Evolutionary conservation across 2,888 invertebrate genomes (phyloP), one percentile per base, ranked within the genome.

Genomic region (Amphipoea oculea): DNA sequence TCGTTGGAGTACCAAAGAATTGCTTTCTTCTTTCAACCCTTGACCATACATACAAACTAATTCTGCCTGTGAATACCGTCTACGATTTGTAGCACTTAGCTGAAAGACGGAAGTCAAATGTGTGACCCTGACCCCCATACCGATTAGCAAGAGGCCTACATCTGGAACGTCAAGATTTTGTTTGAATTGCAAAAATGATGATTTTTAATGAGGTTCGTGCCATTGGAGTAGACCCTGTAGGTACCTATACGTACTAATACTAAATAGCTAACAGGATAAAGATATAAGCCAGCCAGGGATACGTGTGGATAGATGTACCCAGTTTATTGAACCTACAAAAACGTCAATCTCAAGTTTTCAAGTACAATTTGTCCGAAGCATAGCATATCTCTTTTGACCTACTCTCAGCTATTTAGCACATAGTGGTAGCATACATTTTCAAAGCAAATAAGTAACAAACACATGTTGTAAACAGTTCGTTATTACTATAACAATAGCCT

Each of bases 301-400:
- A n/a, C n/a, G n/a, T n/a, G n/a, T 42, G 29, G 29, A 29, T 29
- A 29, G 54, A 17, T 17, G 5, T 68, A n/a, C 20, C 20, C 7
- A 71, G 40, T 51, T 40, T 40, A 51, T n/a, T 6, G 29, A n/a
- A n/a, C n/a, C n/a, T 36, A n/a, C 2, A 14, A 70, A 51, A 72
- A 51, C 36, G 40, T 68, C 12, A 20, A 36, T 57, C n/a, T 40
- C 14, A 48, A n/a, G 2, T 17, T 29, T 23, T 57, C n/a, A 62
- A 60, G 68, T 65, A 60, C 40, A 73, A 48, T 57, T 36, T 12
- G 48, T 71, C 45, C 40, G 40, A 71, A 81, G 60, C 68, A 42
- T 78, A 23, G 5, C 79, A 48, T 77, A 79, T 86, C 76, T 83
- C 80, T 76, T 81, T 82, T 84, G 90, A 88, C 89, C 89, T 86